Base-by-base conservation (phyloP, 2,797 vertebrate species). In the Macrochelys suwanniensis region DNA sequence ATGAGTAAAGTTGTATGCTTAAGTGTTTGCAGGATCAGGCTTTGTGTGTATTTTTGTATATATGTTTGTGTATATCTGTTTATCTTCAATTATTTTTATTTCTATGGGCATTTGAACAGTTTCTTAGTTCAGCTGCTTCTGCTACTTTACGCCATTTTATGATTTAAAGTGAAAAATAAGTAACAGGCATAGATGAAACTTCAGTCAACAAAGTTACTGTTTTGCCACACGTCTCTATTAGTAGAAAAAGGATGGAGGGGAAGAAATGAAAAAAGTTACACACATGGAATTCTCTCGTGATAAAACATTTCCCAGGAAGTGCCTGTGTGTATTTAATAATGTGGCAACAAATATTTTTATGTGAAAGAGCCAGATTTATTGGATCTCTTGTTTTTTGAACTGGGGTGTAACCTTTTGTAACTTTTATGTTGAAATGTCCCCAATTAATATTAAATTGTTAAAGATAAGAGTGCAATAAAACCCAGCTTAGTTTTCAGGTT, bases 81-180 rank as follows among this genome's bases (percentile, higher is more conserved):
- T 65, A 33, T 61, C 31, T n/a, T 16, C 25, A 23, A 7, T 8
- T 12, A 31, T 57, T 37, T 37, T 33, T 59, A 7, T n/a, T 80
- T 59, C 19, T 10, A 26, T 11, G 31, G 19, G 23, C 11, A 42
- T 74, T 42, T 47, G 74, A 76, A 15, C 68, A 45, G 13, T 76
- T 81, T 33, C 28, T 74, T 92, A 86, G 37, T 42, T 93, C 1
- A 9, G 59, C 25, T 82, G 25, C 49, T 92, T 74, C 51, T 77
- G 23, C 7, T 28, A 33, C 80, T 93, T 45, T 89, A 19, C 31
- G 81, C 82, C 42, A 31, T 81, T 89, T 87, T 37, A 61, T 56
- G 8, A 8, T 81, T 7, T 47, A 94, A 90, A 91, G 53, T 45
- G 82, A 81, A 50, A 89, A 89, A 92, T 81, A 51, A 94, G 90